Evolutionary conservation across 2,797 vertebrate genomes (phyloP), one percentile per base, ranked within the genome.

Genomic region (Jordanella pulchra): DNA sequence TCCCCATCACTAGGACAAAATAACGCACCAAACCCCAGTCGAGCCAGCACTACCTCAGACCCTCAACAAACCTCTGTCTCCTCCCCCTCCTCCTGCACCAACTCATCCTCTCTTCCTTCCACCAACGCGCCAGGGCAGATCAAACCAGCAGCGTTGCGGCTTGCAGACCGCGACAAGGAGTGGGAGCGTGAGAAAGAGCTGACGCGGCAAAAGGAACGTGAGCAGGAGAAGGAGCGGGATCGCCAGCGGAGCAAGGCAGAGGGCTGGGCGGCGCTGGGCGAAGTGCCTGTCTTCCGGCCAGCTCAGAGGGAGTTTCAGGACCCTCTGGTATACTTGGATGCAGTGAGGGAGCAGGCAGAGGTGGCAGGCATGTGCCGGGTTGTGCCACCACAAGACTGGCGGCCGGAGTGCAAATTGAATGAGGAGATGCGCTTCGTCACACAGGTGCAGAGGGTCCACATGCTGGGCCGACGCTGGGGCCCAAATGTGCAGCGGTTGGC

Each of bases 371-470:
- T 99, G 95, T 99, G 97, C 91, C 95, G 97, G 54, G 96, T 99
- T 86, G 93, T 96, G 76, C 98, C 98, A 10, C 97, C 98, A 32
- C 77, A 95, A 2, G 98, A 99, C 94, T 99, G 98, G 98, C 94
- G 97, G 91, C 98, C 98, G 0, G 97, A 99, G 94, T 98, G 97
- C 93, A 99, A 99, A 92, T 95, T 99, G 92, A 98, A 96, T 0
- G 98, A 99, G 30, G 98, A 99, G 93, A 99, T 99, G 97, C 97
- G 98, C 74, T 99, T 99, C 73, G 96, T 99, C 84, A 99, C 97
- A 25, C 97, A 99, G 94, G 96, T 97, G 89, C 98, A 99, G 95
- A 96, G 96, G 92, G 95, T 99, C 89, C 98, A 99, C 93, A 99
- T 99, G 95, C 95, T 99, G 93, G 96, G 98, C 81, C 96, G 96